Evolutionary conservation across 2,113 vertebrate genomes (phyloP).

Genomic region (Typhlomys cinereus): DNA sequence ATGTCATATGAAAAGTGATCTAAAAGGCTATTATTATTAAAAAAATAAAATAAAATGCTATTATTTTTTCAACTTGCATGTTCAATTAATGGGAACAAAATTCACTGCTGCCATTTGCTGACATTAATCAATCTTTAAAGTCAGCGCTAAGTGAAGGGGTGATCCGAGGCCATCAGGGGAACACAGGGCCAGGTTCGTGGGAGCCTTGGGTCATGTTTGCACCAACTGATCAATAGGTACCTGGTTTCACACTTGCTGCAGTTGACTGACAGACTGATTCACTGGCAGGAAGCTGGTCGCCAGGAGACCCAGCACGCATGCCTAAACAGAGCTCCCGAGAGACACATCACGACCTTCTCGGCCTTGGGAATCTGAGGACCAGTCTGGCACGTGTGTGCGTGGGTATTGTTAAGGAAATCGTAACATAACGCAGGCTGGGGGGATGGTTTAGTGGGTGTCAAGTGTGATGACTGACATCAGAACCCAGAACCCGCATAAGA

Average conservation of each 20-base stretch:
- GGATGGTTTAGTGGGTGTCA: too few species aligned
- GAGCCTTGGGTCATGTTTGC: neutral
- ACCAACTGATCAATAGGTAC: neutral
- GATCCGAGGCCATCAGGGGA: neutral
- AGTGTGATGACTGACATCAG: too few species aligned
- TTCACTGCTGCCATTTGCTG: neutral
- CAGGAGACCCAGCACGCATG: neutral
- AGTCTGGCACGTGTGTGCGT: too few species aligned
- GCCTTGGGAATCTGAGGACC: neutral
- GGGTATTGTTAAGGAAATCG: too few species aligned
- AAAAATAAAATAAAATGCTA: too few species aligned
- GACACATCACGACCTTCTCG: neutral
- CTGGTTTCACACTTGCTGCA: neutral
- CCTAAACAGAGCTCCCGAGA: accelerated
- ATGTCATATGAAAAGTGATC: neutral
- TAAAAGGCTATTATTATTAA: too few species aligned
- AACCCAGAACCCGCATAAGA: too few species aligned
- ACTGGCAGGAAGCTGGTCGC: neutral
- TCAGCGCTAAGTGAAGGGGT: neutral
- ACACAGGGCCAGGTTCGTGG: neutral
- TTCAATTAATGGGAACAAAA: neutral
- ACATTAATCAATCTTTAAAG: neutral
- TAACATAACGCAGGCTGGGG: too few species aligned
- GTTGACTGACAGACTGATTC: neutral
- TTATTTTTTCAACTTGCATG: neutral